Evolutionary conservation across 1,140 invertebrate species (phyloP).

Genomic region (Drosophila persimilis): DNA sequence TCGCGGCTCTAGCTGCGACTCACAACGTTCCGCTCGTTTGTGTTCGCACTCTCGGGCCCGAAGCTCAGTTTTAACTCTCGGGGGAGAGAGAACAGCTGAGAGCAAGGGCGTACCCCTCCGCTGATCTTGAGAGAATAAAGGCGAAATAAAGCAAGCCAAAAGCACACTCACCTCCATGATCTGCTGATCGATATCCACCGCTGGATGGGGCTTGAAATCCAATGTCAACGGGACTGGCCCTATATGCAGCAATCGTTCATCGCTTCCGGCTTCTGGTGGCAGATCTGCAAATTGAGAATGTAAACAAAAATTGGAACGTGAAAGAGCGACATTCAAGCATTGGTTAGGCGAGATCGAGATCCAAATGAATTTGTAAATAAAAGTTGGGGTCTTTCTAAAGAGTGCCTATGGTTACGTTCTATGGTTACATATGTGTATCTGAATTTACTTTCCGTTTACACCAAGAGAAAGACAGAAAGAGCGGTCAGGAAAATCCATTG

Average conservation of each 20-base stretch:
- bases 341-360: neutral
- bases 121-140: too few species aligned
- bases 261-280: conserved; percentile 76
- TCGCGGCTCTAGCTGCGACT: too few species aligned
- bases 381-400: too few species aligned
- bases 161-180: conserved; percentile 73
- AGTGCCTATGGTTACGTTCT: too few species aligned
- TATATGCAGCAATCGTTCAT: conserved; percentile 76
- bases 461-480: neutral
- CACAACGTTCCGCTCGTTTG: too few species aligned
- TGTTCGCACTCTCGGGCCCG: too few species aligned
- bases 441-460: too few species aligned
- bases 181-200: conserved; percentile 77
- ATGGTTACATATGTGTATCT: too few species aligned
- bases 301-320: conserved; percentile 29
- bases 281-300: conserved; percentile 66
- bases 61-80: too few species aligned
- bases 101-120: neutral
- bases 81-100: neutral
- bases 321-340: conserved; percentile 17
- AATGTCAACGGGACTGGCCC: conserved; percentile 65
- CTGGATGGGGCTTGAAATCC: conserved; percentile 70
- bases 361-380: too few species aligned
- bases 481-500: too few species aligned
- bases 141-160: too few species aligned